Evolutionary conservation across 2,113 vertebrate species (phyloP).

Genomic region (Pseudorhombus dupliciocellatus): DNA sequence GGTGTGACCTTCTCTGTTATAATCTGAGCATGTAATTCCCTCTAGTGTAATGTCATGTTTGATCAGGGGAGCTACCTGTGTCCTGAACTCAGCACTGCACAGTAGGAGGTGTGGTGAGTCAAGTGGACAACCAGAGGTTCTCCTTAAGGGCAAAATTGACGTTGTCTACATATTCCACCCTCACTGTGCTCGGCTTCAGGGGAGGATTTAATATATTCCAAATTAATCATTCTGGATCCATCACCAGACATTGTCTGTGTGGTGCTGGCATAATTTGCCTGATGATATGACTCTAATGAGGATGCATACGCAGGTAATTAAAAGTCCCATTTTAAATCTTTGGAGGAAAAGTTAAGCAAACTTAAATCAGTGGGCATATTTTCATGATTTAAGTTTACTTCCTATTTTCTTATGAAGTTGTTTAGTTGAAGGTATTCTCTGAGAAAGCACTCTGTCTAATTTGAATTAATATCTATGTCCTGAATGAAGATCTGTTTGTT

Average conservation of each 20-base stretch:
- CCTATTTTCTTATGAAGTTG: slow-evolving; percentile 1
- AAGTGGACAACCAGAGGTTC: slow-evolving; percentile 79
- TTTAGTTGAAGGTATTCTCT: slow-evolving; percentile 27
- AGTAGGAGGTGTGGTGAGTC: slow-evolving; percentile 77
- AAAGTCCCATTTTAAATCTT: slow-evolving; percentile 16
- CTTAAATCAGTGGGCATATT: not conserved
- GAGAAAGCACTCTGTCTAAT: slow-evolving; percentile 4
- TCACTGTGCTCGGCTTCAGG: slow-evolving; percentile 43
- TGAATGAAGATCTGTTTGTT: slow-evolving; percentile 64
- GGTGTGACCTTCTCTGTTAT: slow-evolving; percentile 82
- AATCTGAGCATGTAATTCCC: slow-evolving; percentile 81
- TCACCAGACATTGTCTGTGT: not conserved
- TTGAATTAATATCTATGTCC: slow-evolving; percentile 51
- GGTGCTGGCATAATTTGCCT: slow-evolving; percentile 11
- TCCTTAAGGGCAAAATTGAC: slow-evolving; percentile 78
- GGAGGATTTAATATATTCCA: slow-evolving; percentile 46
- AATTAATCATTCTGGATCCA: slow-evolving; percentile 20
- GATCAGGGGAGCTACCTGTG: slow-evolving; percentile 82
- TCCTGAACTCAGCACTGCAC: slow-evolving; percentile 78
- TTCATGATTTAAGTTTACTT: not conserved
- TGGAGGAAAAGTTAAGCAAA: slow-evolving; percentile 7
- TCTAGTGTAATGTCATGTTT: slow-evolving; percentile 84
- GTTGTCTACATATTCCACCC: slow-evolving; percentile 74
- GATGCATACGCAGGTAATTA: not conserved
- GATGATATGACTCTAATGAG: slow-evolving; percentile 8